Base-by-base conservation (phyloP, 2,797 vertebrate species). In the Cirrhinus mrigala region DNA sequence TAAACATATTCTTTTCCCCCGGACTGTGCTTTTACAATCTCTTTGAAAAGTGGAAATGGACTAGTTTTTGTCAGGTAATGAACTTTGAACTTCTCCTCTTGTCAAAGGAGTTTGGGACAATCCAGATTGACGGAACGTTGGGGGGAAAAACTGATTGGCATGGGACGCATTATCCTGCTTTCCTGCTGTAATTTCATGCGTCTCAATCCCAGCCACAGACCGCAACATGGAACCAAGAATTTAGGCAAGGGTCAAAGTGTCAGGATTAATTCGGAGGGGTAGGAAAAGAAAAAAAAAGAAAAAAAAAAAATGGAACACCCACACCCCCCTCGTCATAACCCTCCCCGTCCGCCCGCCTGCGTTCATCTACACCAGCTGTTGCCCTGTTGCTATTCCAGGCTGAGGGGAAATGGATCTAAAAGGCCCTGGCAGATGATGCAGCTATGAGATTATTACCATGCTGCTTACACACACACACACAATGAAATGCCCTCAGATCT, bases 391-490 rank as follows among this genome's bases (percentile, higher is more conserved):
- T 94, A 95, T 96, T 93, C 93, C 94, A 95, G 88, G 93, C 94
- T 92, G 94, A 95, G 88, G 85, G 91, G 91, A 92, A 94, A 92
- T 66, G 83, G 94, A 96, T 93, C 95, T 95, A 95, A 97, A 93
- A 93, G 91, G 93, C 87, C 71, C 86, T 92, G 92, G 90, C 90
- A 94, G 87, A 92, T 89, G 92, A 88, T 92, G 88, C 91, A 88
- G 93, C 88, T 79, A 87, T 89, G 76, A 87, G 86, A 85, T 83
- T 83, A 77, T 73, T 82, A 75, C 79, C 74, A 79, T 77, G 81
- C 60, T 69, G 82, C 80, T 83, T 70, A 82, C 81, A 87, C 70
- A 84, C 44, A 80, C 66, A 74, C 56, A 70, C 62, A 82, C 52
- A 62, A 22, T 82, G 24, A 83, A 71, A 81, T 44, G 29, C 33